A percentile compares a stretch with the other conserved stretches of the same genome.
These are phyloP conservation scores for Ceratoteleas bidentatus DNA, from an alignment of 1,140 invertebrate species.

Conservation along the genomic window DNA sequence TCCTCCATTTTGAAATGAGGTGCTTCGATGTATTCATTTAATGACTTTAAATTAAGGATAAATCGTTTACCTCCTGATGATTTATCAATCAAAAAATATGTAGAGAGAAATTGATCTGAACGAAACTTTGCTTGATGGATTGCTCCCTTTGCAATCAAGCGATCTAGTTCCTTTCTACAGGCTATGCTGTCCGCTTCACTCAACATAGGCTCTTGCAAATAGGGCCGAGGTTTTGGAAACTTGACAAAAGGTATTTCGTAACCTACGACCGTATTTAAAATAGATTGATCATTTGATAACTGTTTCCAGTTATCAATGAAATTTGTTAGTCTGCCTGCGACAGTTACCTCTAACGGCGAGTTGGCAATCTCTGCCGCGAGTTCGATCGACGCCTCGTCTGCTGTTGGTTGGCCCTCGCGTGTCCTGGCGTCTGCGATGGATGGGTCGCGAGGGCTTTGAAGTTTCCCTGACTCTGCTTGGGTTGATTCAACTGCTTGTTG, in stretches of 20 bases:
- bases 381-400: neutral
- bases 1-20: slow-evolving; percentile 10
- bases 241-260: too few relatives aligned
- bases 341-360: slow-evolving; percentile 2
- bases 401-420: neutral
- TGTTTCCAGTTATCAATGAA: neutral
- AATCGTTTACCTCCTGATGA: neutral
- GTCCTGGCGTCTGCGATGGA: neutral
- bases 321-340: neutral
- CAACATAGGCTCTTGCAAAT: too few relatives aligned
- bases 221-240: too few relatives aligned
- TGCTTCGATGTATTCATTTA: slow-evolving; percentile 10
- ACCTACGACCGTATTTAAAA: too few relatives aligned
- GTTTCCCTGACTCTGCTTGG: slow-evolving; percentile 12
- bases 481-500: neutral
- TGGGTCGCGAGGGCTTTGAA: slow-evolving; percentile 1
- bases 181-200: too few relatives aligned
- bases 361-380: neutral
- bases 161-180: too few relatives aligned
- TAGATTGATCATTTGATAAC: too few relatives aligned
- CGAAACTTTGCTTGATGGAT: too few relatives aligned
- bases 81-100: neutral
- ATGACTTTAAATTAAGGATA: slow-evolving; percentile 7
- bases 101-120: too few relatives aligned
- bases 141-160: too few relatives aligned